Evolutionary conservation across 2,113 vertebrate genomes (phyloP).

Genomic region (Larimichthys polyactis): DNA sequence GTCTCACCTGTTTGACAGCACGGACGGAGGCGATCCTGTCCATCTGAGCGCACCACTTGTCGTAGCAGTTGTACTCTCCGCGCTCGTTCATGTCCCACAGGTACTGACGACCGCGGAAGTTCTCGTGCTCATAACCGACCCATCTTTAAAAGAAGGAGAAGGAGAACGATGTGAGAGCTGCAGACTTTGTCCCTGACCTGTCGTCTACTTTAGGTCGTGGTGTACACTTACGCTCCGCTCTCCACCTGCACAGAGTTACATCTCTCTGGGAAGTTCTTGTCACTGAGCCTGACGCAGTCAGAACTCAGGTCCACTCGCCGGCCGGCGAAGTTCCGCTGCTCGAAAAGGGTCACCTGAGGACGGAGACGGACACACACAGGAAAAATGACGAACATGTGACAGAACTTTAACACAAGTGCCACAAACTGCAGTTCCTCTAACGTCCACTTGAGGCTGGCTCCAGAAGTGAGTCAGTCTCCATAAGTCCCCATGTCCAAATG

Average conservation of each 20-base stretch:
- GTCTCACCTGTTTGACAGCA: conserved; percentile 81
- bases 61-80: conserved; percentile 85
- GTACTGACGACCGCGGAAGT: conserved; percentile 83
- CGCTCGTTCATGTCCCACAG: conserved; percentile 81
- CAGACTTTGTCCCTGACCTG: not conserved
- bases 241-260: conserved; percentile 88
- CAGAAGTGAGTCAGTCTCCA: no score
- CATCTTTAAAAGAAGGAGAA: conserved; percentile 68
- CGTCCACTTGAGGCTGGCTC: no score
- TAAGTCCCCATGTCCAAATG: no score
- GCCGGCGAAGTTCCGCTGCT: conserved; percentile 86
- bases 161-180: not conserved
- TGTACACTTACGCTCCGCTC: conserved; percentile 83
- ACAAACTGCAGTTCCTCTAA: no score
- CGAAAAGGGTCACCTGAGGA: conserved; percentile 86
- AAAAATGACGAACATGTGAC: not conserved
- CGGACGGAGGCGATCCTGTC: conserved; percentile 84
- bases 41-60: conserved; percentile 81
- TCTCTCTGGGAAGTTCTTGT: conserved; percentile 86
- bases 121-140: conserved; percentile 83
- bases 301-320: conserved; percentile 83
- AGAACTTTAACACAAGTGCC: no score
- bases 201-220: not conserved
- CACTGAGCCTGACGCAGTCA: conserved; percentile 81
- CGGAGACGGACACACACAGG: not conserved